Base-by-base conservation (phyloP, 1,140 invertebrate genomes). In the Antheraea pernyi region DNA sequence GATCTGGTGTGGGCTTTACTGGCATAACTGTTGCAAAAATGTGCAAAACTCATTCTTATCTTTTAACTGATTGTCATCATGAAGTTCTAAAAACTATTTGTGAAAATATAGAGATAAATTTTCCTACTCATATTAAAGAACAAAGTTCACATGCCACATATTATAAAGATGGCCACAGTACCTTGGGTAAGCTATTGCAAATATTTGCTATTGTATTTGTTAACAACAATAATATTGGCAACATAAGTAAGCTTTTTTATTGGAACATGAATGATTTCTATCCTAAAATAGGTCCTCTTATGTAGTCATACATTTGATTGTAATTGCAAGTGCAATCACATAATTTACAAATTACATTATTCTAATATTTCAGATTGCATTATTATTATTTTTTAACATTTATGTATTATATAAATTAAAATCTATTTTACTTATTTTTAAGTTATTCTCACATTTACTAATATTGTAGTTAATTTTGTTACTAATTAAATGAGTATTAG, bases 1-100 rank as follows among this genome's bases (percentile, higher is more conserved):
- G 89, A n/a, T 86, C 88, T 60, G 89, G 89, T 13, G 83, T 91
- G 46, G 89, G 89, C 6, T 91, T 91, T 36, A 86, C 88, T 67
- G 85, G 88, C 3, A 82, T 91, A 30, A 75, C 82, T n/a, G 78
- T 89, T 48, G 76, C 77, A 42, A 90, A 89, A 69, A 59, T 80
- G n/a, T 91, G 89, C 82, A 37, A 76, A 59, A 62, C 79, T 59
- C 65, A 76, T 67, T 83, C 83, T 7, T 67, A 89, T 63, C 62
- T 72, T 18, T 72, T 91, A 66, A 84, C 77, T 67, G 89, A 91
- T 70, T 86, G 80, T 64, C 89, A 91, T 74, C 36, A 76, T n/a
- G 83, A 88, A 74, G 88, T 91, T 13, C 60, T 91, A 19, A 79
- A 76, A 16, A 80, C 79, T 63, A 80, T 88, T 61, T 67, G 70